phyloP scores from a whole-genome alignment of 2,888 invertebrate genomes.

The Deroplatys truncata region DNA sequence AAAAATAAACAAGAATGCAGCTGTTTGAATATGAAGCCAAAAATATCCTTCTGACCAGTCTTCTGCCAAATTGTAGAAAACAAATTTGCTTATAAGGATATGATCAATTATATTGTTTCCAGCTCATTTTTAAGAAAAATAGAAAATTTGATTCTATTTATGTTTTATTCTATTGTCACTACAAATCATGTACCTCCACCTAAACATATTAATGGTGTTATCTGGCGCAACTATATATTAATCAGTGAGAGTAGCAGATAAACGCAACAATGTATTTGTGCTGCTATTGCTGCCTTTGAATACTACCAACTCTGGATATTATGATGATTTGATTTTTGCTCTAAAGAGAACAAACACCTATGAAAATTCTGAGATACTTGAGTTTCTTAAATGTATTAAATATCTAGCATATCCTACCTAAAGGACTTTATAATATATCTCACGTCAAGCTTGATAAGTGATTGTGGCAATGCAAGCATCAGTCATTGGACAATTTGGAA shows the following conservation, averaged over 20 bases:
- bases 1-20: background rate
- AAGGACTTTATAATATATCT: too few species aligned
- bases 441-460: too few species aligned
- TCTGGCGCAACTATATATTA: background rate
- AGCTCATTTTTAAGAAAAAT: conserved; percentile 18
- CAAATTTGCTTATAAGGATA: background rate
- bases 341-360: too few species aligned
- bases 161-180: background rate
- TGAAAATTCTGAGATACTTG: too few species aligned
- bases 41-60: background rate
- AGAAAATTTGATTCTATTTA: conserved; percentile 11
- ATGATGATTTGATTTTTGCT: too few species aligned
- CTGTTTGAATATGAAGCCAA: conserved; percentile 7
- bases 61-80: conserved; percentile 6
- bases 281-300: too few species aligned
- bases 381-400: too few species aligned
- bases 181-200: background rate
- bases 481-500: too few species aligned
- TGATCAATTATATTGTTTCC: background rate
- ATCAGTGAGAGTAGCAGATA: background rate
- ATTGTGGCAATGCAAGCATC: too few species aligned
- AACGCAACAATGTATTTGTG: background rate
- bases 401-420: too few species aligned
- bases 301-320: too few species aligned
- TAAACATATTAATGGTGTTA: background rate